A percentile compares a stretch with the other conserved stretches of the same genome.
phyloP scores from a whole-genome alignment of 2,113 vertebrate species.

The Melanotaenia duboulayi region DNA sequence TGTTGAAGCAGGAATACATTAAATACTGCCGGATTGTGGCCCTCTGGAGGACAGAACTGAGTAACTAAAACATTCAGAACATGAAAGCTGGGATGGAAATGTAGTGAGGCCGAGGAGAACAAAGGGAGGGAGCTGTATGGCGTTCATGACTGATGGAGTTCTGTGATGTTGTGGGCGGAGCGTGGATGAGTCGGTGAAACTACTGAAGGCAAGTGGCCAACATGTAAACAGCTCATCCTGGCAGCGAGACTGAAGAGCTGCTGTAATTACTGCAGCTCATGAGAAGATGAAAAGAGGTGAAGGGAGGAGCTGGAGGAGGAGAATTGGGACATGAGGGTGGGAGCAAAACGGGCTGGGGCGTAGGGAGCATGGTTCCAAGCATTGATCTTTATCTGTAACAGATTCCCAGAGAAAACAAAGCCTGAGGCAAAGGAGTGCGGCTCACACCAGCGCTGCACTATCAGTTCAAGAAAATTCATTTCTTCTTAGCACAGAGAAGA shows the following conservation, averaged over 20 bases:
- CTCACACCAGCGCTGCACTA: constrained; percentile 50
- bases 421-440: constrained; percentile 27
- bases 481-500: not conserved
- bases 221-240: constrained; percentile 72
- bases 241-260: constrained; percentile 53
- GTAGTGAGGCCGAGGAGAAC: constrained; percentile 8
- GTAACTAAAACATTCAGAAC: constrained; percentile 26
- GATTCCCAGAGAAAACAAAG: constrained; percentile 60
- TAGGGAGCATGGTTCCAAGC: constrained; percentile 37
- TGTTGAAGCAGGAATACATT: too few species aligned
- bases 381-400: constrained; percentile 70
- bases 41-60: too few species aligned
- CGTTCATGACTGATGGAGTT: constrained; percentile 36
- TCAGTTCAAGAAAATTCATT: constrained; percentile 45
- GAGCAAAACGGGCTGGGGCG: constrained; percentile 11
- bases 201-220: constrained; percentile 60
- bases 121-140: not conserved
- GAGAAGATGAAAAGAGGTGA: constrained; percentile 49
- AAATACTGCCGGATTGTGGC: too few species aligned
- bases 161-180: constrained; percentile 29
- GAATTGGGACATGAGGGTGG: constrained; percentile 21
- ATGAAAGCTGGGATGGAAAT: constrained; percentile 49
- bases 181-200: constrained; percentile 38
- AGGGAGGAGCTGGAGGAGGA: constrained; percentile 35
- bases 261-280: constrained; percentile 51